phyloP scores from a whole-genome alignment of 2,113 vertebrate genomes.

The Rhabdomys dilectus region DNA sequence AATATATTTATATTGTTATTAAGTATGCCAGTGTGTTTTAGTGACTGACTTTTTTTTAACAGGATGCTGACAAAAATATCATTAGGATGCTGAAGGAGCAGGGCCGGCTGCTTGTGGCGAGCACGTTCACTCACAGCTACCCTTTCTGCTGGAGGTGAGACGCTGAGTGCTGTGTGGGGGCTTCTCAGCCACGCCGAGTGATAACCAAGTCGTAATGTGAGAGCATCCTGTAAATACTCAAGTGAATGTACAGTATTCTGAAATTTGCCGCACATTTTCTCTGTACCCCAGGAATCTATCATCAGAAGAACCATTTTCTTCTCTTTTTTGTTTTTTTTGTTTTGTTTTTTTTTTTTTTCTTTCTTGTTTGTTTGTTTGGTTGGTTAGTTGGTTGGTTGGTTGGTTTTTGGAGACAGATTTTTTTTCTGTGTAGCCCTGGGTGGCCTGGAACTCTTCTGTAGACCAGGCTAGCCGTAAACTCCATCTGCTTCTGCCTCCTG shows the following conservation, averaged over 20 bases:
- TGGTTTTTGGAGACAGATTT: neutral
- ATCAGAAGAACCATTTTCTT: conserved; percentile 1
- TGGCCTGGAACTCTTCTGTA: neutral
- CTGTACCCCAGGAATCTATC: neutral
- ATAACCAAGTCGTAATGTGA: neutral
- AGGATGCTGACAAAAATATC: conserved; percentile 98
- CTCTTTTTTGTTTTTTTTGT: neutral
- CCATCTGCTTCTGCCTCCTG: neutral
- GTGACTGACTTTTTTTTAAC: conserved; percentile 57
- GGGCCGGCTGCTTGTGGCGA: conserved; percentile 91
- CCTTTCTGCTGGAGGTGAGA: conserved; percentile 99
- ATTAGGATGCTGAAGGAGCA: conserved; percentile 94
- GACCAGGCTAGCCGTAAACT: neutral
- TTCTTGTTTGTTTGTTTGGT: too few relatives aligned
- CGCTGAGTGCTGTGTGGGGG: too few relatives aligned
- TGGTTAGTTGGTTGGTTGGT: too few relatives aligned
- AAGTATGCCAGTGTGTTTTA: neutral
- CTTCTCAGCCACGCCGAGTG: accelerated
- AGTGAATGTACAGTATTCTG: neutral
- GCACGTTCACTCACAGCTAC: conserved; percentile 94
- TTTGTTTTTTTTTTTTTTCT: too few relatives aligned
- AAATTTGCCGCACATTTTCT: neutral
- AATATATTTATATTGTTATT: conserved; percentile 28
- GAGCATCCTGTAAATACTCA: neutral
- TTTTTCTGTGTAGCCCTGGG: neutral